These are phyloP conservation scores for Tangara arthus DNA, from an alignment of 2,797 vertebrate genomes.

Conservation along the genomic window DNA sequence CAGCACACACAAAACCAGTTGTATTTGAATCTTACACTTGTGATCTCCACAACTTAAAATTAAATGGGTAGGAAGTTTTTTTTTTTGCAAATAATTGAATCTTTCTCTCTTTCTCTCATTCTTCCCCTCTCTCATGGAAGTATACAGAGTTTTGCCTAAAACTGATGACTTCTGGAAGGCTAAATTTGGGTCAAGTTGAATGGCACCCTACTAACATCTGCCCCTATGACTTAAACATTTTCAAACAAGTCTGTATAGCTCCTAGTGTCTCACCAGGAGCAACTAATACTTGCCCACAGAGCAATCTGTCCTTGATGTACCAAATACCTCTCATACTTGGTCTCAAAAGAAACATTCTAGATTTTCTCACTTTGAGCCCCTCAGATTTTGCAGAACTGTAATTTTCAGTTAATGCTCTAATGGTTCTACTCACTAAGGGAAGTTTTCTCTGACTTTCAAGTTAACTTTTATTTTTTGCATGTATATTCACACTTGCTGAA, in stretches of 20 bases:
- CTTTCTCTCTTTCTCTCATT: not conserved
- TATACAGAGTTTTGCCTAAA: not conserved
- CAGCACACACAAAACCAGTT: not conserved
- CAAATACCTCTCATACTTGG: not conserved
- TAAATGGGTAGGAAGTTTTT: not conserved
- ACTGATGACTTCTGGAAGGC: not conserved
- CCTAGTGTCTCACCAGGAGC: not conserved
- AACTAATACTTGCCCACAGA: not conserved
- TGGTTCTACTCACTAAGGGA: not conserved
- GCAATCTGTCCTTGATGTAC: not conserved
- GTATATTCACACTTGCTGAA: not conserved
- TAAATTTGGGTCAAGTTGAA: not conserved
- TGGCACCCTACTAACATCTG: not conserved
- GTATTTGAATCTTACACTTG: not conserved
- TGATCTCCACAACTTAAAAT: not conserved
- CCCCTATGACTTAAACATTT: not conserved
- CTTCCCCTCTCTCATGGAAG: not conserved
- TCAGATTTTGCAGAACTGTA: not conserved
- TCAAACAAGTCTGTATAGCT: not conserved
- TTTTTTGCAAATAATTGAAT: not conserved
- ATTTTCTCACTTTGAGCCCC: not conserved
- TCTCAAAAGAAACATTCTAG: not conserved
- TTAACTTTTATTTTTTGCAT: not conserved
- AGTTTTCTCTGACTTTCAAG: not conserved
- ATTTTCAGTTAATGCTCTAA: not conserved